Evolutionary conservation across 1,140 invertebrate genomes (phyloP).

Genomic region (Drosophila baimaii): DNA sequence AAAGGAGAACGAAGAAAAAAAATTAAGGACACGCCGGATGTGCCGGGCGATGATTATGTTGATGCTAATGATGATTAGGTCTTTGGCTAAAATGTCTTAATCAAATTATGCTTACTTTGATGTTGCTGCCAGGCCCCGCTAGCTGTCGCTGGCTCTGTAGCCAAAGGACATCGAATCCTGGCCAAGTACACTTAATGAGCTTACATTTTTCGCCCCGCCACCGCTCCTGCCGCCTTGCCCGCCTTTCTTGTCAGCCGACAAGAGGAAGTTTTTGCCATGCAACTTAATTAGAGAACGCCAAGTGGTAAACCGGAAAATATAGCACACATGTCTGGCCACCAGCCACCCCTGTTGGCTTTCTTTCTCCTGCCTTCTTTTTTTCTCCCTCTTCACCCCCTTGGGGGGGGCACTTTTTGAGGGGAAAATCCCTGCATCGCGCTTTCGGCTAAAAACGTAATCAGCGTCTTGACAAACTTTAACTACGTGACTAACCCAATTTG

Average conservation of each 20-base stretch:
- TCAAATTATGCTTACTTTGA: conserved; percentile 83
- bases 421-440: conserved; percentile 65
- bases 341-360: conserved; percentile 13
- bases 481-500: conserved; percentile 76
- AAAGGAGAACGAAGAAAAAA: conserved; percentile 21
- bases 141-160: conserved; percentile 15
- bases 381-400: conserved; percentile 15
- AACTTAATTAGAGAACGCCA: conserved; percentile 79
- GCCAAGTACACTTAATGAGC: conserved; percentile 79
- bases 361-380: background rate
- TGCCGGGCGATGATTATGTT: conserved; percentile 71
- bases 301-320: conserved; percentile 79
- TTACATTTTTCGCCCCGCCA: conserved; percentile 61
- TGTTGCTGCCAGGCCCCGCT: conserved; percentile 58
- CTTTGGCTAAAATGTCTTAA: conserved; percentile 83
- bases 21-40: conserved; percentile 55
- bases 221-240: conserved; percentile 5
- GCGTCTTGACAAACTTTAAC: conserved; percentile 58
- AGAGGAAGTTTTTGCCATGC: conserved; percentile 68
- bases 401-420: conserved; percentile 35
- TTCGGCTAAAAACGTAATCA: conserved; percentile 67
- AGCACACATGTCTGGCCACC: conserved; percentile 62
- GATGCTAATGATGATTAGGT: conserved; percentile 83
- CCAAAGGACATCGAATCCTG: conserved; percentile 53
- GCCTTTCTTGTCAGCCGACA: conserved; percentile 68